Percentiles rank a stretch among this genome's conserved stretches.
phyloP scores from a whole-genome alignment of 2,888 invertebrate species.

The Nebria brevicollis region DNA sequence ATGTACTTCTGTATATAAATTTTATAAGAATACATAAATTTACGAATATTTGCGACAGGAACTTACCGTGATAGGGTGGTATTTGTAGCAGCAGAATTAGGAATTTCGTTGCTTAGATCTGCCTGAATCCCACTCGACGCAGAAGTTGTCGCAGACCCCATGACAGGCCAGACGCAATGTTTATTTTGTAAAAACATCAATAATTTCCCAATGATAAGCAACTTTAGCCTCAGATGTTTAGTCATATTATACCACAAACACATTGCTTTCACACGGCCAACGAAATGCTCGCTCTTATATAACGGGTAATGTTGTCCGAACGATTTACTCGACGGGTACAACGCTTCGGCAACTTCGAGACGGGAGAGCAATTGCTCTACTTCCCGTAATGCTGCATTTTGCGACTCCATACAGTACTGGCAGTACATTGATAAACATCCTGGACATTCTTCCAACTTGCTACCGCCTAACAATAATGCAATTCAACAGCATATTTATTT shows the following conservation, averaged over 20 bases:
- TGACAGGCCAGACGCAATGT: conserved; percentile 55
- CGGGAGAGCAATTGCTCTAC: conserved; percentile 77
- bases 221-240: conserved; percentile 82
- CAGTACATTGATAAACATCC: conserved; percentile 84
- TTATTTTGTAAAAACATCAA: conserved; percentile 63
- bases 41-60: not conserved
- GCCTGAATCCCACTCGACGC: conserved; percentile 40
- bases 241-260: conserved; percentile 94
- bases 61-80: conserved; percentile 24
- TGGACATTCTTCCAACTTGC: conserved; percentile 61
- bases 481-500: no score
- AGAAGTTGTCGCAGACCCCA: conserved; percentile 50
- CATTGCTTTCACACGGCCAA: conserved; percentile 79
- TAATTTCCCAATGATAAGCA: conserved; percentile 78
- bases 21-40: no score
- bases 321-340: conserved; percentile 86
- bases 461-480: not conserved
- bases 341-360: conserved; percentile 79
- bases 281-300: conserved; percentile 73
- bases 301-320: conserved; percentile 80
- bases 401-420: conserved; percentile 73
- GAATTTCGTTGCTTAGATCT: conserved; percentile 25
- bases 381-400: conserved; percentile 79
- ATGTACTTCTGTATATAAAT: conserved; percentile 20
- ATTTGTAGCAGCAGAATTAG: not conserved